A percentile compares a stretch with the other conserved stretches of the same genome.
Evolutionary conservation across 2,113 vertebrate species (phyloP).

Genomic region (Serinus canaria): DNA sequence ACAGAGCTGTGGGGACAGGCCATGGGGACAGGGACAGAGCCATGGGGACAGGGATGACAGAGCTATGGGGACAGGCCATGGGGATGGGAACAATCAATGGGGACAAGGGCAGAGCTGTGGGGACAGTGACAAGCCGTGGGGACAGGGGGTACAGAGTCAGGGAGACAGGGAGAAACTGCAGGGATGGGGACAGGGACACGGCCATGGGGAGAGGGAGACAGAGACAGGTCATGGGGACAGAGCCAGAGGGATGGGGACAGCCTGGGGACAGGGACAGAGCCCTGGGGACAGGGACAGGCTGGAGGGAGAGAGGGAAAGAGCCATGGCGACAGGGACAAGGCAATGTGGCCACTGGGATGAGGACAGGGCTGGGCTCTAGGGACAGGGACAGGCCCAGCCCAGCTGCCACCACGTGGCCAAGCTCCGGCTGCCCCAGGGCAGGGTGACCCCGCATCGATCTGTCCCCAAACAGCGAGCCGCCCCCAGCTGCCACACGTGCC

Average conservation of each 20-base stretch:
- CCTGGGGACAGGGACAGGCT: not conserved
- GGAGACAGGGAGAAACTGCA: not conserved
- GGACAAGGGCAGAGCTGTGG: not conserved
- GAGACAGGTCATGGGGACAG: no score
- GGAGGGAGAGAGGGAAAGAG: not conserved
- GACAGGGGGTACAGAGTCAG: not conserved
- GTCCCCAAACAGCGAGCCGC: fast-evolving
- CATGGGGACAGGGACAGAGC: no score
- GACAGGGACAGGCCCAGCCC: not conserved
- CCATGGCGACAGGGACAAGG: not conserved
- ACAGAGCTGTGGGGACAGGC: not conserved
- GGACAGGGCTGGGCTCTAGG: no score
- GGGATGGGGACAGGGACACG: no score
- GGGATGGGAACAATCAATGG: no score
- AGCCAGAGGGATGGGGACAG: no score
- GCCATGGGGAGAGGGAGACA: no score
- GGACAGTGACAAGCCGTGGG: not conserved
- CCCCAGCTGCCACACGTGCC: fast-evolving
- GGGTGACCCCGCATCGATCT: not conserved
- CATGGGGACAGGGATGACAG: no score
- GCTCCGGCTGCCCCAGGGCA: not conserved
- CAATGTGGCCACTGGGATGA: not conserved
- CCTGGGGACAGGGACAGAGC: no score
- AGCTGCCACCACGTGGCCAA: not conserved
- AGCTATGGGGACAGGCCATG: no score